Evolutionary conservation across 2,888 invertebrate genomes (phyloP), one percentile per base, ranked within the genome.

Genomic region (Nemotelus pantherinus): DNA sequence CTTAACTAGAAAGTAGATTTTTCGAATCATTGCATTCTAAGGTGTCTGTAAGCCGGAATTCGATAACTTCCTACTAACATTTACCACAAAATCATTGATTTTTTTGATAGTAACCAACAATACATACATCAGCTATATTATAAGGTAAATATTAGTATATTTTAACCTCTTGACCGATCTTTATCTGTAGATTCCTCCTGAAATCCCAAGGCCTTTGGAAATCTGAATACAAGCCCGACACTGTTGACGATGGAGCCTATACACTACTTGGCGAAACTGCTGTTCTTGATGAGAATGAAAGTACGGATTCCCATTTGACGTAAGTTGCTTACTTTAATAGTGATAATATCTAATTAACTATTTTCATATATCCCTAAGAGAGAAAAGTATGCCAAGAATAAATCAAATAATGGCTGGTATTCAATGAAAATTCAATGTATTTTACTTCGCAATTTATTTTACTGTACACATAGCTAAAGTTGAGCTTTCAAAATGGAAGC

Each of bases 181-280:
- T 45, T 2, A 48, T 64, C 81, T 83, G 55, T 82, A 94, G 95
- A 83, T 96, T 95, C 83, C 94, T 98, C 91, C 88, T 99, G 44
- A 98, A 98, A 88, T 95, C 95, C 0, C 90, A 99, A 83, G 99
- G 99, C 0, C 89, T 99, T 75, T 99, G 99, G 97, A 95, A 94
- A 83, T 90, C 89, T 0, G 86, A 89, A 64, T 85, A 87, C 77
- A 84, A 85, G 63, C 83, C 86, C 50, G 86, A 84, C 77, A 80
- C 85, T 80, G 64, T 87, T 78, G 81, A 84, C 78, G 85, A 88
- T 81, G 85, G 88, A 79, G 57, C 72, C 3, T 74, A 79, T 41
- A 70, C 63, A 58, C 50, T 77, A 43, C 58, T 74, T n/a, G 77
- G 77, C 60, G 72, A 77, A 55, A 25, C 70, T n/a, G n/a, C 77